These are phyloP conservation scores for Ophioderma brevispina DNA, from an alignment of 35 echinoderm and acorn worm species.

Conservation along the genomic window DNA sequence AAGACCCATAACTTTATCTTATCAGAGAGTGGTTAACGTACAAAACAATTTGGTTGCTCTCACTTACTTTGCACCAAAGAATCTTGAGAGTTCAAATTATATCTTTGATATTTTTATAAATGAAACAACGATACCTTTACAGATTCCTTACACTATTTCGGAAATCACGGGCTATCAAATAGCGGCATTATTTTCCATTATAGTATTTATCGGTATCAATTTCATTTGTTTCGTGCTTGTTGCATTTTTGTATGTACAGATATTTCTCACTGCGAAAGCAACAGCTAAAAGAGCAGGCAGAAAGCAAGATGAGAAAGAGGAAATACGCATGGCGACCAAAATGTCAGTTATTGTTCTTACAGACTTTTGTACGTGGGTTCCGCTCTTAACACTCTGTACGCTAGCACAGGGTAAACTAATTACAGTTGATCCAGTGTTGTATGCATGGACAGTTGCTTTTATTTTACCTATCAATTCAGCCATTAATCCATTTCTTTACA, in stretches of 20 bases:
- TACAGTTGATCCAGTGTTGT: not conserved
- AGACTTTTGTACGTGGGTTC: not conserved
- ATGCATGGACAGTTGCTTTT: not conserved
- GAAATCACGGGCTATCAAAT: too few species aligned
- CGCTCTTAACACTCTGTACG: not conserved
- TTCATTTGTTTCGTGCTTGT: not conserved
- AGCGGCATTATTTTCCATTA: not conserved
- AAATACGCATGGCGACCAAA: not conserved
- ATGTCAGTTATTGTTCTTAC: not conserved
- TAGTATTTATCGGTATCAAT: not conserved
- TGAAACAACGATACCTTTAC: too few species aligned
- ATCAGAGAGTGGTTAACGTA: too few species aligned
- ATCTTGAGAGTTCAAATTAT: too few species aligned
- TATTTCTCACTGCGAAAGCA: not conserved
- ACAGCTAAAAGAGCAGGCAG: not conserved
- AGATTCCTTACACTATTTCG: too few species aligned
- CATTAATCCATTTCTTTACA: not conserved
- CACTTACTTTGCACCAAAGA: too few species aligned
- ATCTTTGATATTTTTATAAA: too few species aligned
- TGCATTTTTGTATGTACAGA: not conserved
- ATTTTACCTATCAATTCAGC: not conserved
- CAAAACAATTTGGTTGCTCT: too few species aligned
- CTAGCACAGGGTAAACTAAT: not conserved
- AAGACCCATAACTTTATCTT: not conserved
- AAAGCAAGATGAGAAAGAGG: not conserved